phyloP scores from a whole-genome alignment of 1,140 invertebrate genomes.

The Bombus terrestris region DNA sequence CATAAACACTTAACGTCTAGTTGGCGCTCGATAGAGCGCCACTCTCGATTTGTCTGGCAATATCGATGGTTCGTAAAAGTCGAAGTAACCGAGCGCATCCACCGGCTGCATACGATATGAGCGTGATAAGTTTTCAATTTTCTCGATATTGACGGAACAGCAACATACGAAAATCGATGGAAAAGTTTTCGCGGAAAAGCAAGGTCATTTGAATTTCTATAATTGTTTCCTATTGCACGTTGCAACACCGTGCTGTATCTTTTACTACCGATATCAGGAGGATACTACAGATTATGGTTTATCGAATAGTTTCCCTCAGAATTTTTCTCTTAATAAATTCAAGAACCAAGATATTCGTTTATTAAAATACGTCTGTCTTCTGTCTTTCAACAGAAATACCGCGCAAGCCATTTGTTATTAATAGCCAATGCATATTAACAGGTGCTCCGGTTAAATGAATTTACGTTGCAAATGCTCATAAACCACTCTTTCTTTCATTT shows the following conservation, averaged over 20 bases:
- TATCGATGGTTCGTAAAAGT: slow-evolving; percentile 50
- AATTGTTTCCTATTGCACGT: slow-evolving; percentile 6
- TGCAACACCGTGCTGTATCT: background rate
- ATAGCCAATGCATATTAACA: slow-evolving; percentile 13
- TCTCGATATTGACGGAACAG: background rate
- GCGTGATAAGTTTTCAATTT: slow-evolving; percentile 46
- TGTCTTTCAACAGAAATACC: background rate
- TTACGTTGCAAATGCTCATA: slow-evolving; percentile 4
- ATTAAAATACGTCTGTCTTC: background rate
- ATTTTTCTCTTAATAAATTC: background rate
- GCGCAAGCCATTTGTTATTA: slow-evolving; percentile 21
- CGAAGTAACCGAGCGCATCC: slow-evolving; percentile 36
- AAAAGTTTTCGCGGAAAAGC: background rate
- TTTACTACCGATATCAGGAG: background rate
- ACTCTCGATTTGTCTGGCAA: slow-evolving; percentile 21
- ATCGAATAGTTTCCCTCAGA: background rate
- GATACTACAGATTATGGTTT: background rate
- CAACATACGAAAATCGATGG: background rate
- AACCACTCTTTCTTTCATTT: background rate
- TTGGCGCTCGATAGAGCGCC: background rate
- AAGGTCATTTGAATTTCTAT: background rate
- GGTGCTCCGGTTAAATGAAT: slow-evolving; percentile 17
- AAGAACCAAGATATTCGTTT: background rate
- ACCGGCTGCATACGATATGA: slow-evolving; percentile 33
- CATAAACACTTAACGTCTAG: slow-evolving; percentile 25